Conservation (phyloP, 2,888 invertebrate species). For the Dorcus hopei region DNA sequence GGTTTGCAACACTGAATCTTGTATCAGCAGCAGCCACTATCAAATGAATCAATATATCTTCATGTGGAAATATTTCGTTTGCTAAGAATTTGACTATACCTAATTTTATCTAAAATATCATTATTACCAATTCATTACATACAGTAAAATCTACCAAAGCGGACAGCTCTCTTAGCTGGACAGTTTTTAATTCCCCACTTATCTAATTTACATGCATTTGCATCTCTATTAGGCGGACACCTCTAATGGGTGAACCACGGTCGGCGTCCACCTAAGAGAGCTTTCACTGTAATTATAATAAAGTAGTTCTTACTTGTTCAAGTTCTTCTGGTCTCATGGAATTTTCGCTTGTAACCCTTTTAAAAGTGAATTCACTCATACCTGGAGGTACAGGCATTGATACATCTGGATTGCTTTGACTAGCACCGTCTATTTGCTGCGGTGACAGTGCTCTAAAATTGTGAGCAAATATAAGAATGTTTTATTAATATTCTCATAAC, state of each 20-base stretch:
- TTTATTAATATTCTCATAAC: constrained; percentile 14
- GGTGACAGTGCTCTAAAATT: constrained; percentile 37
- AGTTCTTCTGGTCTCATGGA: constrained; percentile 74
- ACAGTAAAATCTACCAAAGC: too few relatives aligned
- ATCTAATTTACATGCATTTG: too few relatives aligned
- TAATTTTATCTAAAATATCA: constrained; percentile 59
- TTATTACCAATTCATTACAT: too few relatives aligned
- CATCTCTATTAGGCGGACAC: too few relatives aligned
- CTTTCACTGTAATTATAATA: background rate
- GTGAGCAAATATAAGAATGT: background rate
- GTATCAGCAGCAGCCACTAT: constrained; percentile 88
- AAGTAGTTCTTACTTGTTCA: constrained; percentile 61
- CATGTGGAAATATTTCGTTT: constrained; percentile 71
- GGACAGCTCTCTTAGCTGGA: too few relatives aligned
- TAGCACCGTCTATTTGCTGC: constrained; percentile 29
- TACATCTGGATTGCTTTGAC: constrained; percentile 26
- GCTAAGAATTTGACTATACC: constrained; percentile 80
- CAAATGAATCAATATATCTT: constrained; percentile 71
- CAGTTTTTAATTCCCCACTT: too few relatives aligned
- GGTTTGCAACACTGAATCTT: constrained; percentile 82
- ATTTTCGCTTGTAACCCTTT: constrained; percentile 69
- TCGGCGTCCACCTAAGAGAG: too few relatives aligned
- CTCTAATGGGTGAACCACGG: too few relatives aligned
- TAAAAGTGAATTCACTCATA: constrained; percentile 72
- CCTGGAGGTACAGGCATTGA: constrained; percentile 67